A percentile compares a stretch with the other conserved stretches of the same genome.
These are phyloP conservation scores for Drosophila sturtevanti DNA, from an alignment of 1,140 invertebrate genomes.

Conservation along the genomic window DNA sequence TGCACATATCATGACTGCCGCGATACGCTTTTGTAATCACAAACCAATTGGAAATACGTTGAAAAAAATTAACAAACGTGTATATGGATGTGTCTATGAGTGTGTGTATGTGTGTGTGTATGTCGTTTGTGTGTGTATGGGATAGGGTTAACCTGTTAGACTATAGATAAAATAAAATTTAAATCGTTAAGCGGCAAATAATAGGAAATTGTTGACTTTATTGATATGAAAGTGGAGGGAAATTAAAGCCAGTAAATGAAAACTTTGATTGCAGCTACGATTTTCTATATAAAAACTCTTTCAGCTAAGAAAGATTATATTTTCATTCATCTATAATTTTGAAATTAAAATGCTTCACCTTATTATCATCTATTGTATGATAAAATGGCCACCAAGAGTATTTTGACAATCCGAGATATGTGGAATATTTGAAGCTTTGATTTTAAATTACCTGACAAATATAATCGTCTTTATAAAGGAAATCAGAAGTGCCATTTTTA, in stretches of 20 bases:
- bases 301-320: too few species aligned
- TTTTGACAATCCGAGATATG: too few species aligned
- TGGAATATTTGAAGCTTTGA: too few species aligned
- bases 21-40: conserved; percentile 79
- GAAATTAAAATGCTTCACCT: too few species aligned
- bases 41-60: conserved; percentile 73
- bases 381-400: too few species aligned
- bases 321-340: too few species aligned
- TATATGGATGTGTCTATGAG: not conserved
- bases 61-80: conserved; percentile 47
- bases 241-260: not conserved
- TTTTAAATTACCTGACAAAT: too few species aligned
- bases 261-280: not conserved
- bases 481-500: too few species aligned
- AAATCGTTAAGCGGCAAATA: not conserved
- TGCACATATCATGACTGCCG: conserved; percentile 73
- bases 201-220: conserved; percentile 5
- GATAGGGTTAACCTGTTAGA: conserved; percentile 9
- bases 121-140: conserved; percentile 37
- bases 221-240: not conserved
- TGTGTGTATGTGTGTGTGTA: conserved; percentile 36
- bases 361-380: too few species aligned
- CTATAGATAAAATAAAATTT: conserved; percentile 16
- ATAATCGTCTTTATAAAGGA: too few species aligned
- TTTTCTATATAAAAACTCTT: not conserved